These are phyloP conservation scores for Lasaia peninsularis DNA, from an alignment of 1,140 invertebrate genomes.

Conservation along the genomic window DNA sequence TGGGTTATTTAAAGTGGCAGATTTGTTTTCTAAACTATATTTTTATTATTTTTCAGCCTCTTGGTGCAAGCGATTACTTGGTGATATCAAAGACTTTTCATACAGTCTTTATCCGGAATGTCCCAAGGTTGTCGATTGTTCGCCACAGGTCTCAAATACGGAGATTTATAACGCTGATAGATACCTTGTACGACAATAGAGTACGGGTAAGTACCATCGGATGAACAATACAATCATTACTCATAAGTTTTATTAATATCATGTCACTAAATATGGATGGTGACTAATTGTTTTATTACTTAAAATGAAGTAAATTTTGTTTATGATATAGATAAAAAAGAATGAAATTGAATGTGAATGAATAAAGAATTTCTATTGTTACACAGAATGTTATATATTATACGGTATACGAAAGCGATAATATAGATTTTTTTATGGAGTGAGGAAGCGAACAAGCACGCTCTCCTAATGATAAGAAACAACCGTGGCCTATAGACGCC, in stretches of 20 bases:
- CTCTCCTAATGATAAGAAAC: too few relatives aligned
- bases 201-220: slow-evolving; percentile 79
- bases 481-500: too few relatives aligned
- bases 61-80: slow-evolving; percentile 96
- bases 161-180: slow-evolving; percentile 97
- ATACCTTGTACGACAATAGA: slow-evolving; percentile 97
- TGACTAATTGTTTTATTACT: background rate
- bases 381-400: too few relatives aligned
- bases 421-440: too few relatives aligned
- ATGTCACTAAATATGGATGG: background rate
- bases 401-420: too few relatives aligned
- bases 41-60: slow-evolving; percentile 79
- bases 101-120: slow-evolving; percentile 93
- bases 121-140: slow-evolving; percentile 88
- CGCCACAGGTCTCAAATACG: slow-evolving; percentile 90
- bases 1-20: too few relatives aligned
- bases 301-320: background rate
- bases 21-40: too few relatives aligned
- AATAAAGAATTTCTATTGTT: too few relatives aligned
- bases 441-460: too few relatives aligned
- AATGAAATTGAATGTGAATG: too few relatives aligned
- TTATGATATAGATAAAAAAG: too few relatives aligned
- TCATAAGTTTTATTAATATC: slow-evolving; percentile 4
- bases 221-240: slow-evolving; percentile 2
- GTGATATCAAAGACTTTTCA: slow-evolving; percentile 95